Conservation (phyloP, 2,797 vertebrate genomes). For the Allobates femoralis region DNA sequence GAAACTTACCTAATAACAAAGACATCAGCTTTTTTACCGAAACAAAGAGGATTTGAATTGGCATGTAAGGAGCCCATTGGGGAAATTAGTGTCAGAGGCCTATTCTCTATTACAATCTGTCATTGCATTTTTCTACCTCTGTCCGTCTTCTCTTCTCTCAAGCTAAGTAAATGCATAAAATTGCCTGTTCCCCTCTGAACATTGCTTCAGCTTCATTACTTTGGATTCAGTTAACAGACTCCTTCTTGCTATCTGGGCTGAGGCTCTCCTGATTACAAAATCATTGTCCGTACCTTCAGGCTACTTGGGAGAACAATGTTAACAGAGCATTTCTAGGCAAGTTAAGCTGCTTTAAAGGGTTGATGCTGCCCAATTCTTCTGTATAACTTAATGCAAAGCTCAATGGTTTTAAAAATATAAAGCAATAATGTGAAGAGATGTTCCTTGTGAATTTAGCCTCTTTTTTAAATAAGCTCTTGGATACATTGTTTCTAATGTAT, state of each 20-base stretch:
- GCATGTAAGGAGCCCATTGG: slow-evolving; percentile 61
- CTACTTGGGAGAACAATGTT: slow-evolving; percentile 60
- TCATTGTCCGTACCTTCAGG: slow-evolving; percentile 59
- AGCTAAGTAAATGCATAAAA: slow-evolving; percentile 61
- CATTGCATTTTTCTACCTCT: slow-evolving; percentile 60
- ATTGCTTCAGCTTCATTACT: slow-evolving; percentile 63
- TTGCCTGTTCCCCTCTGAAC: slow-evolving; percentile 61
- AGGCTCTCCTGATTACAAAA: slow-evolving; percentile 61
- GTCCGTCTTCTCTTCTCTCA: slow-evolving; percentile 63
- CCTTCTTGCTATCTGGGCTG: slow-evolving; percentile 57
- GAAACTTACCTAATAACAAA: slow-evolving; percentile 55
- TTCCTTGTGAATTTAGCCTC: slow-evolving; percentile 41
- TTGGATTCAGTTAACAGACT: slow-evolving; percentile 56
- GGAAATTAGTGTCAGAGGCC: slow-evolving; percentile 63
- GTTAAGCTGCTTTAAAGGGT: slow-evolving; percentile 60
- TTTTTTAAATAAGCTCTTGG: slow-evolving; percentile 13
- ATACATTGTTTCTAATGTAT: slow-evolving; percentile 23
- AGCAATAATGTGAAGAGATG: slow-evolving; percentile 37
- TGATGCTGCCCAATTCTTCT: slow-evolving; percentile 42
- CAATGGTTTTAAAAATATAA: slow-evolving; percentile 52
- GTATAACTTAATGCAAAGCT: slow-evolving; percentile 50
- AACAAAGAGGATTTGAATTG: slow-evolving; percentile 57
- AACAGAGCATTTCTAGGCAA: slow-evolving; percentile 57
- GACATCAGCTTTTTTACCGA: slow-evolving; percentile 40
- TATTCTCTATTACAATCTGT: slow-evolving; percentile 63